Percentiles rank a stretch among this genome's conserved stretches.
Evolutionary conservation across 2,113 vertebrate species (phyloP).

Genomic region (Glaucomys volans): DNA sequence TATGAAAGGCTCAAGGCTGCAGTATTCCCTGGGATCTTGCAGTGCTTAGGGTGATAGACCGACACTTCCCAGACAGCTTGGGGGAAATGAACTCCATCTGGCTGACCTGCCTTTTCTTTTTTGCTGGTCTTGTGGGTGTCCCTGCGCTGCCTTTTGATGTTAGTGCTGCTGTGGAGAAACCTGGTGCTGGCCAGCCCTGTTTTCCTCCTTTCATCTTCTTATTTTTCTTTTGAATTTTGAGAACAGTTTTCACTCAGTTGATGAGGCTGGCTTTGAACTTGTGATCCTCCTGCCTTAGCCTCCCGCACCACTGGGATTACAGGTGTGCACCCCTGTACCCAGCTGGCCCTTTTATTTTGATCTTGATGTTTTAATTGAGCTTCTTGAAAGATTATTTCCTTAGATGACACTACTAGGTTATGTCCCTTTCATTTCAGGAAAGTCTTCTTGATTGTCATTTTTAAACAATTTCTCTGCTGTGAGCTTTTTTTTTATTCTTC

Average conservation of each 20-base stretch:
- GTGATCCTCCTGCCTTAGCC: no score
- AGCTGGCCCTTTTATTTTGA: no score
- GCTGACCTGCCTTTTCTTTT: not conserved
- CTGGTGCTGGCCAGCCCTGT: not conserved
- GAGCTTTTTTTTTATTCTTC: not conserved
- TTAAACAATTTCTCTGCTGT: not conserved
- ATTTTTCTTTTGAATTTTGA: not conserved
- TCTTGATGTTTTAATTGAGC: not conserved
- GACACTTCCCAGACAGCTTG: not conserved
- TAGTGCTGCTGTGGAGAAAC: not conserved
- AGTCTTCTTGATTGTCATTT: not conserved
- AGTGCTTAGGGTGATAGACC: not conserved
- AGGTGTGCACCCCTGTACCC: not conserved
- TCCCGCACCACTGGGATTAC: no score
- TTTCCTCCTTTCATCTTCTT: not conserved
- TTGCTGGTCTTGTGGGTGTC: not conserved
- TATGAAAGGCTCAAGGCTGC: not conserved
- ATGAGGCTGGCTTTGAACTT: no score
- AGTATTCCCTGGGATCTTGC: not conserved
- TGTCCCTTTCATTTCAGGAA: conserved; percentile 11
- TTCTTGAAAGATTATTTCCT: not conserved
- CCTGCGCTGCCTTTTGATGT: not conserved
- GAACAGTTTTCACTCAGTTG: not conserved
- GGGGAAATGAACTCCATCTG: not conserved
- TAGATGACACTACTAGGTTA: not conserved